Evolutionary conservation across 2,113 vertebrate species (phyloP).

Genomic region (Acrocephalus kingi): DNA sequence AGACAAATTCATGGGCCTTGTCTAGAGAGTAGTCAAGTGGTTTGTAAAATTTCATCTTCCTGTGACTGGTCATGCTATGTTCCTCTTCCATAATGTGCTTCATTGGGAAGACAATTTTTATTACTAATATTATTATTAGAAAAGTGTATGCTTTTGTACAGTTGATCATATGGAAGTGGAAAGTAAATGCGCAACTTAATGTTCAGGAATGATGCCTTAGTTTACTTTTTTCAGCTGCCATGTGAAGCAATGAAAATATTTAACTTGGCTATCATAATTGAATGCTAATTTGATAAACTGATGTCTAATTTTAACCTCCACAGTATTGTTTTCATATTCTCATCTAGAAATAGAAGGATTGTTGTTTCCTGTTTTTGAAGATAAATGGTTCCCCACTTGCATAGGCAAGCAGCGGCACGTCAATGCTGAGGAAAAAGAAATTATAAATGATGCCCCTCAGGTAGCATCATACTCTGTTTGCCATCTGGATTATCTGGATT

Average conservation of each 20-base stretch:
- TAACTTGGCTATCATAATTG: neutral
- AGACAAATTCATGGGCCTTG: neutral
- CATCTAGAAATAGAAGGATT: neutral
- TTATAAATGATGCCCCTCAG: neutral
- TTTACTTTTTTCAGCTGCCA: neutral
- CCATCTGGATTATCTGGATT: neutral
- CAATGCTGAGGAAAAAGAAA: neutral
- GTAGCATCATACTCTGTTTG: neutral
- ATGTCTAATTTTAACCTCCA: neutral
- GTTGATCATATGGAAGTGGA: neutral
- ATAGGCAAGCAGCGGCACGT: neutral
- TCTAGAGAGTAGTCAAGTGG: neutral
- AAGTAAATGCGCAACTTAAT: neutral
- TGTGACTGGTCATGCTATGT: neutral
- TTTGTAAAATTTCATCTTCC: conserved; percentile 27
- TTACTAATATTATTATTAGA: neutral
- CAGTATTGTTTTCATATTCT: neutral
- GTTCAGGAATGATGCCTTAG: conserved; percentile 1
- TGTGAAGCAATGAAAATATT: neutral
- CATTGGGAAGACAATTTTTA: conserved; percentile 9
- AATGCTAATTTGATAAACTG: neutral
- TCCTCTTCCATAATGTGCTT: neutral
- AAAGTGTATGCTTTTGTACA: neutral
- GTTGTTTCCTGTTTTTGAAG: neutral
- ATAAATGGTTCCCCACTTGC: neutral